Base-by-base conservation (phyloP, 2,797 vertebrate genomes). In the Phyllotis vaccarum region DNA sequence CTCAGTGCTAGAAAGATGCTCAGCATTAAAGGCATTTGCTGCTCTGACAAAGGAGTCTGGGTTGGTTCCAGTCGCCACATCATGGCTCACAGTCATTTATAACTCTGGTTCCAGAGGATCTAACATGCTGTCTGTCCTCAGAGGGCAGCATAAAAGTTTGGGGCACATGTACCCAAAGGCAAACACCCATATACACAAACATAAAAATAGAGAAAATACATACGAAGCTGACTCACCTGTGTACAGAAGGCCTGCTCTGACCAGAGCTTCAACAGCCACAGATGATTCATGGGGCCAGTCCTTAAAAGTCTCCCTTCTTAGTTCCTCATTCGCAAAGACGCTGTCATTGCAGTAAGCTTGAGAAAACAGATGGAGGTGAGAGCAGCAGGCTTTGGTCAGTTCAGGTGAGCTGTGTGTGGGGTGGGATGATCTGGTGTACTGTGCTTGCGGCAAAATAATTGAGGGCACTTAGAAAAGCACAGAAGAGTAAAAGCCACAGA, bases 321-420 rank as follows among this genome's bases (percentile, higher is more conserved):
- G 89, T 31, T 87, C 91, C 72, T 96, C 86, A 21, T 93, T 52
- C 75, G 89, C 91, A 37, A 96, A 97, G 96, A 96, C 60, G n/a
- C 64, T 95, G 76, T 93, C 64, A 37, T 64, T 95, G 62, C 82
- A 22, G 2, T 95, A 96, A 62, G 82, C 93, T 96, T 40, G 52
- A 75, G 78, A 37, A 70, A 80, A 92, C 68, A 95, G 27, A 29
- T 7, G 10, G 0, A 80, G 6, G 64, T 93, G 43, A 95, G 58
- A 80, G 17, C 58, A n/a, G 37, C 29, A 43, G 24, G 70, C 29
- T 74, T 46, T 78, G 5, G 78, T 17, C 34, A 5, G 24, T 86
- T 91, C 60, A 66, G 40, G 34, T 9, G 72, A 76, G 64, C 54
- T 22, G 1, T 24, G 72, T 78, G n/a, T 49, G 37, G 54, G 40